Evolutionary conservation across 2,888 invertebrate species (phyloP), one percentile per base, ranked within the genome.

Genomic region (Diadegma fenestrale): DNA sequence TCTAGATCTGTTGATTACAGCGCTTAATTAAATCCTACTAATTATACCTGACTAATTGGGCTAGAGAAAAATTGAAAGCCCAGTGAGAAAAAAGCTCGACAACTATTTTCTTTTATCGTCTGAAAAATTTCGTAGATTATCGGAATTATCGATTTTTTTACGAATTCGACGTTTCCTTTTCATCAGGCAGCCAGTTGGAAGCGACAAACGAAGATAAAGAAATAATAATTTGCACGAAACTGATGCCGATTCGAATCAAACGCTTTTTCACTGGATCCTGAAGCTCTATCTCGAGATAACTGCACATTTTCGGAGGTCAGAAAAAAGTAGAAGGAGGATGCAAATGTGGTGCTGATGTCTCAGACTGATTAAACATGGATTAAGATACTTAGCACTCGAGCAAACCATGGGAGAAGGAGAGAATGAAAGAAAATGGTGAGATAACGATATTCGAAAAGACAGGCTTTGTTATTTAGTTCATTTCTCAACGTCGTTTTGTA

Each of bases 401-500:
- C 51, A 19, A 14, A 19, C 43, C 3, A 10, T 26, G 48, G n/a
- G n/a, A 26, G 73, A 3, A 43, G 26, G 45, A 58, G 30, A 37
- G 58, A 73, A 33, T 48, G 45, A 43, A 54, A 58, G 10, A 51
- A 45, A 63, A 71, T 48, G 41, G 61, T 43, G 10, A 64, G 68
- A 61, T 76, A 73, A 48, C 72, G 58, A 68, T 73, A 43, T 64
- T 71, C 63, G 68, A 75, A 78, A 78, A 48, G 54, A 63, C 77
- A 41, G 80, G 63, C 68, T 43, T 41, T 58, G n/a, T 63, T 58
- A 58, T 77, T 84, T 77, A 66, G 76, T 69, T 37, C 63, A 54
- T 69, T 54, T 71, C 19, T 43, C 69, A 19, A 17, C 41, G 63
- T 22, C 63, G 17, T 30, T 48, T 48, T 14, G 8, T 22, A 33